Base-by-base conservation (phyloP, 2,113 vertebrate genomes). In the Falco punctatus region DNA sequence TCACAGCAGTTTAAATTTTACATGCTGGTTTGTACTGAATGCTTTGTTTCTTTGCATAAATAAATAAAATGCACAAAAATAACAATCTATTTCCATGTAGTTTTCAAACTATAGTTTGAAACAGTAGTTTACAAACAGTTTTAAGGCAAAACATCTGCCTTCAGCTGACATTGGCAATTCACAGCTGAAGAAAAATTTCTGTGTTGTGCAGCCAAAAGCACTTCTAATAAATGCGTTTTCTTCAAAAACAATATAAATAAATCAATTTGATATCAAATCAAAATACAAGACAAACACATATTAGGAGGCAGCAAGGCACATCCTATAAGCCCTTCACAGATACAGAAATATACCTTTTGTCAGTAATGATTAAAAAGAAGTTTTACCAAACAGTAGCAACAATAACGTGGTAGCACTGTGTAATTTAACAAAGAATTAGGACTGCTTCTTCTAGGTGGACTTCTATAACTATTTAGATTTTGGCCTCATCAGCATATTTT, bases 1-100 rank as follows among this genome's bases (percentile, higher is more conserved):
- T 81, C 91, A 58, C n/a, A 70, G 66, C 26, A 80, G 27, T 85
- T 94, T 73, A 66, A 64, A 94, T 94, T 87, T 92, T 87, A 82
- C 81, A 85, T 46, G 30, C 73, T 73, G 77, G 15, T 80, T 94
- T 65, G 81, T 49, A 80, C 61, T 5, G 49, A 94, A 40, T 17
- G 62, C 5, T 94, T 91, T 92, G 86, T 91, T 94, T 95, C 80
- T 89, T 62, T 89, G 81, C 86, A 94, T 92, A 95, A 95, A 94
- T 81, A 96, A 95, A 71, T 70, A 85, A 93, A 96, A 79, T 5
- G 20, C 58, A 80, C 61, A 72, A 69, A 92, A 94, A 85, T 48
- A 89, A 73, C 62, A 66, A 81, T 81, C 69, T 44, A 72, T 89
- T 94, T 87, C 58, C 66, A 55, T 87, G 62, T 66, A 94, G 42